A percentile compares a stretch with the other conserved stretches of the same genome.
Conservation (phyloP, 2,113 vertebrate genomes). For the Atlantisia rogersi region DNA sequence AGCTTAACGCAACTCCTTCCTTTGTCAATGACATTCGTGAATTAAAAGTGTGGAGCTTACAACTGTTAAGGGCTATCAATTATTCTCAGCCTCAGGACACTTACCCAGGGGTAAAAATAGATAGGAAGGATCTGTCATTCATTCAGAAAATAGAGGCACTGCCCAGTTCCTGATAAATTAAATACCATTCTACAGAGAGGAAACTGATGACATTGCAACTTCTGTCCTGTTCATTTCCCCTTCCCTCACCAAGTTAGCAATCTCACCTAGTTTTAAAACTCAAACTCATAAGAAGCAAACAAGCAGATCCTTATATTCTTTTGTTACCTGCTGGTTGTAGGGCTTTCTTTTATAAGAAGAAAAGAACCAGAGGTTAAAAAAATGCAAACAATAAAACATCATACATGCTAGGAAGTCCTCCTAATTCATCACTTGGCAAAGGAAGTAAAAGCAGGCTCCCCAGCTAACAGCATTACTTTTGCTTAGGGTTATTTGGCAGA, state of each 20-base stretch:
- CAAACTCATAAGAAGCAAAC: neutral
- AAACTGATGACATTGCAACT: slow-evolving; percentile 18
- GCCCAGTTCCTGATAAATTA: slow-evolving; percentile 5
- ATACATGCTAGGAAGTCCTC: neutral
- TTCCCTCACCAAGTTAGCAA: neutral
- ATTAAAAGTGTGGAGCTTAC: neutral
- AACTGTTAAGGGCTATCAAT: neutral
- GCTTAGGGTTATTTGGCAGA: slow-evolving; percentile 52
- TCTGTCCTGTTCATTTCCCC: neutral
- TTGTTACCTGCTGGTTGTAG: neutral
- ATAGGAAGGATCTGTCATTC: neutral
- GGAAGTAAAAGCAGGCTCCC: slow-evolving; percentile 18
- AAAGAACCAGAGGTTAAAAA: neutral
- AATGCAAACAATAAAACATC: neutral
- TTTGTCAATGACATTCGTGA: neutral
- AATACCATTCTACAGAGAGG: neutral
- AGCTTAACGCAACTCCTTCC: slow-evolving; percentile 4
- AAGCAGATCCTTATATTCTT: slow-evolving; percentile 3
- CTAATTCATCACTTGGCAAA: slow-evolving; percentile 40
- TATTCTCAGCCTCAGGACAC: neutral
- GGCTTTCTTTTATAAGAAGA: neutral
- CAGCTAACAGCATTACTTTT: neutral
- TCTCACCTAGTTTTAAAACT: neutral
- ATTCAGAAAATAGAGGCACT: slow-evolving; percentile 8
- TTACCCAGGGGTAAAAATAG: slow-evolving; percentile 37